phyloP scores from a whole-genome alignment of 2,888 invertebrate species.

The Oscheius sp. region DNA sequence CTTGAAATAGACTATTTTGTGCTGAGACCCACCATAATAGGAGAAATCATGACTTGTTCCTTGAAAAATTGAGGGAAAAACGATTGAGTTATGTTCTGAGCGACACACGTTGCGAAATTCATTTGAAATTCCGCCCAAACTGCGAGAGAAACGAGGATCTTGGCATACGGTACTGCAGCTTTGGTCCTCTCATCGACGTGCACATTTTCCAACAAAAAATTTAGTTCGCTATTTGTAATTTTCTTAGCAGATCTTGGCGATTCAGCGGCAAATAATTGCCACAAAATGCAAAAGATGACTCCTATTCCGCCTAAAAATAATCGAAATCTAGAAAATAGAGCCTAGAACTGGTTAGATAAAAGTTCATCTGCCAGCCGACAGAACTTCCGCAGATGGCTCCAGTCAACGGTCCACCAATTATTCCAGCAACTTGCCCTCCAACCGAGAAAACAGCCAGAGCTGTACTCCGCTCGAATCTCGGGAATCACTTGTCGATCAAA shows the following conservation, averaged over 20 bases:
- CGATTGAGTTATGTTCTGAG: slow-evolving; percentile 14
- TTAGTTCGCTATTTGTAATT: not conserved
- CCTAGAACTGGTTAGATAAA: no score
- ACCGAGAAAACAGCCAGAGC: slow-evolving; percentile 1
- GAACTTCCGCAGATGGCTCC: no score
- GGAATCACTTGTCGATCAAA: slow-evolving; percentile 24
- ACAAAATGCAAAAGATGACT: not conserved
- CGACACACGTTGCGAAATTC: not conserved
- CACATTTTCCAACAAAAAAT: slow-evolving; percentile 16
- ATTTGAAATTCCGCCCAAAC: slow-evolving; percentile 12
- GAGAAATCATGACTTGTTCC: slow-evolving; percentile 14
- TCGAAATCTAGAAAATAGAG: no score
- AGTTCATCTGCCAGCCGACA: slow-evolving; percentile 11
- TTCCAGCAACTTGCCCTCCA: slow-evolving; percentile 21
- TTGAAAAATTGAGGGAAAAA: slow-evolving; percentile 17
- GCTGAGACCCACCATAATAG: slow-evolving; percentile 10
- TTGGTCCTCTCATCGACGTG: slow-evolving; percentile 19
- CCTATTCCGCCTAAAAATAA: slow-evolving; percentile 1
- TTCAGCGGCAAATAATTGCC: slow-evolving; percentile 15
- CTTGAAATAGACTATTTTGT: not conserved
- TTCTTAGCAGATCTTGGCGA: slow-evolving; percentile 1
- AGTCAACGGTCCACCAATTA: slow-evolving; percentile 17
- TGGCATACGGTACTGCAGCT: not conserved
- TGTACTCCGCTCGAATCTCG: not conserved
- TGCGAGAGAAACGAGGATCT: not conserved